phyloP scores from a whole-genome alignment of 2,888 invertebrate genomes.

The Salticus scenicus region DNA sequence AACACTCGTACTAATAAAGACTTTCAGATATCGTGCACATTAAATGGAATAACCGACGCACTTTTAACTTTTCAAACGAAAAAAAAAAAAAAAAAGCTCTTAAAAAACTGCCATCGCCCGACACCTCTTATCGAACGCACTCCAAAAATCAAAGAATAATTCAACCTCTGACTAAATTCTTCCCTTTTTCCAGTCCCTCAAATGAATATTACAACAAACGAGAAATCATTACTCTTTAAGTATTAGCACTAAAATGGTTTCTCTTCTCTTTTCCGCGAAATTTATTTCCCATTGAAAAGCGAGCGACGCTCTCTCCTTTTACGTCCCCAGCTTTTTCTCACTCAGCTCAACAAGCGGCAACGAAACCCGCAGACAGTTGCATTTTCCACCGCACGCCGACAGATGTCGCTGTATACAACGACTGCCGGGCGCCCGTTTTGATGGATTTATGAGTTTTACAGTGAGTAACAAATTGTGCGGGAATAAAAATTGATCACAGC shows the following conservation, averaged over 20 bases:
- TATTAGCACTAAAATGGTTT: background rate
- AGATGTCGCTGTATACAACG: conserved; percentile 43
- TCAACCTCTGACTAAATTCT: too few species aligned
- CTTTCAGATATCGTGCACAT: too few species aligned
- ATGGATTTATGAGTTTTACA: conserved; percentile 67
- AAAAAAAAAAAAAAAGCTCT: too few species aligned
- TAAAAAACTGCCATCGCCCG: too few species aligned
- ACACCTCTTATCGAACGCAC: too few species aligned
- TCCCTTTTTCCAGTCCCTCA: background rate
- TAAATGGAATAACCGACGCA: too few species aligned
- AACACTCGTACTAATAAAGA: too few species aligned
- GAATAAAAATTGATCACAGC: conserved; percentile 57
- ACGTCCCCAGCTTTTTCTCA: background rate
- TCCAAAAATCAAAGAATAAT: too few species aligned
- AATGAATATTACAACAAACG: background rate
- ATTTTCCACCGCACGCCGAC: conserved; percentile 18
- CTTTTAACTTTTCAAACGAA: too few species aligned
- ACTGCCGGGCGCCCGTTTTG: conserved; percentile 53
- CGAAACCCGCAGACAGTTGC: background rate
- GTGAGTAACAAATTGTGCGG: conserved; percentile 61
- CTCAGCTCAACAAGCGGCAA: background rate
- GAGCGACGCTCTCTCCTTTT: too few species aligned
- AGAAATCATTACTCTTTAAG: background rate
- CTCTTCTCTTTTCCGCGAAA: background rate
- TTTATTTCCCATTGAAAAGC: background rate